Conservation (phyloP, 2,888 invertebrate species). For the Sthenelais limicola region DNA sequence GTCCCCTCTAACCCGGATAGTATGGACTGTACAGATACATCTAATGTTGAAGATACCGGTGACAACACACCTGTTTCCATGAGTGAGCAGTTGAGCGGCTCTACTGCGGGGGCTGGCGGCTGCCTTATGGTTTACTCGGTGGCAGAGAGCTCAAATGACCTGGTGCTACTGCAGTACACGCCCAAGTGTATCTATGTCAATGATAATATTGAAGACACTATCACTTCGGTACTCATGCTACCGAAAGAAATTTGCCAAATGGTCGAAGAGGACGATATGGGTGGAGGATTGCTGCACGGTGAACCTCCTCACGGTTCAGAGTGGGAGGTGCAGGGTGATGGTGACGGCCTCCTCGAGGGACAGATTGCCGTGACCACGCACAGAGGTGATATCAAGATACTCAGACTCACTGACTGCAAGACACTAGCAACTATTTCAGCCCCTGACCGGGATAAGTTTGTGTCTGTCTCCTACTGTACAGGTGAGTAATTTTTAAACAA, state of each 20-base stretch:
- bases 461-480: constrained; percentile 88
- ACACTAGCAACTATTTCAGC: constrained; percentile 77
- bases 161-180: constrained; percentile 76
- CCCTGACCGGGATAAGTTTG: constrained; percentile 75
- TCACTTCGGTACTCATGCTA: constrained; percentile 59
- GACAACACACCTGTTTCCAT: not conserved
- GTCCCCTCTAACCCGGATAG: not conserved
- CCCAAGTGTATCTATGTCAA: constrained; percentile 74
- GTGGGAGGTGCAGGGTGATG: constrained; percentile 68
- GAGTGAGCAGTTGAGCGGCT: not conserved
- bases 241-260: constrained; percentile 60
- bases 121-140: constrained; percentile 46
- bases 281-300: constrained; percentile 54
- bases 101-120: constrained; percentile 34
- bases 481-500: constrained; percentile 79
- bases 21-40: constrained; percentile 17
- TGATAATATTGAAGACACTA: constrained; percentile 53
- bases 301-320: not conserved
- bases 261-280: constrained; percentile 58
- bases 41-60: not conserved
- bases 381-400: constrained; percentile 83
- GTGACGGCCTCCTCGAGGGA: constrained; percentile 47
- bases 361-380: constrained; percentile 83
- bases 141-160: constrained; percentile 67
- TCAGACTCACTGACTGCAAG: constrained; percentile 81